Conservation (phyloP, 2,888 invertebrate genomes). For the Empis stercorea region DNA sequence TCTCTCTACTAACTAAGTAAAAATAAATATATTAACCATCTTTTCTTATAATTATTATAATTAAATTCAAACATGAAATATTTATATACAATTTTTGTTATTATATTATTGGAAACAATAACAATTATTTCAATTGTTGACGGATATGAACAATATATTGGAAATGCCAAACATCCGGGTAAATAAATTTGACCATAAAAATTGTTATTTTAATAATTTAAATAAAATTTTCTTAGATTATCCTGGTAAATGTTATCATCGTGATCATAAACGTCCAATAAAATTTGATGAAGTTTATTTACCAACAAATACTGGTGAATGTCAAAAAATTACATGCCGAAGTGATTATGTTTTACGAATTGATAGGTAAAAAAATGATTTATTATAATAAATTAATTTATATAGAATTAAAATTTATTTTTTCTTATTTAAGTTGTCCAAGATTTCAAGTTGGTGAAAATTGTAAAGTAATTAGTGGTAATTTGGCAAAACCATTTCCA, state of each 20-base stretch:
- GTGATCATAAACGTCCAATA: not conserved
- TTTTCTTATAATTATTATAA: too few species aligned
- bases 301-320: slow-evolving; percentile 3
- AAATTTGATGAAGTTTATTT: not conserved
- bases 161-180: not conserved
- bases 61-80: too few species aligned
- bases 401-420: not conserved
- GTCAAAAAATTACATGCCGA: slow-evolving; percentile 7
- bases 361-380: slow-evolving; percentile 4
- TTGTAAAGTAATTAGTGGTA: slow-evolving; percentile 5
- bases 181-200: not conserved
- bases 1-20: too few species aligned
- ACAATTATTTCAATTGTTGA: too few species aligned
- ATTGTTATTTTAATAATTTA: not conserved
- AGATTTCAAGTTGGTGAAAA: slow-evolving; percentile 1
- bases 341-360: slow-evolving; percentile 7
- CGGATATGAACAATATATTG: not conserved
- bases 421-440: slow-evolving; percentile 6
- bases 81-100: too few species aligned
- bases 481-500: slow-evolving; percentile 9
- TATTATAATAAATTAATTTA: too few species aligned
- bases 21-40: too few species aligned
- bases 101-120: too few species aligned
- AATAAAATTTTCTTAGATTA: not conserved
- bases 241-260: slow-evolving; percentile 4